These are phyloP conservation scores for Diadegma fenestrale DNA, from an alignment of 2,888 invertebrate genomes.

Conservation along the genomic window DNA sequence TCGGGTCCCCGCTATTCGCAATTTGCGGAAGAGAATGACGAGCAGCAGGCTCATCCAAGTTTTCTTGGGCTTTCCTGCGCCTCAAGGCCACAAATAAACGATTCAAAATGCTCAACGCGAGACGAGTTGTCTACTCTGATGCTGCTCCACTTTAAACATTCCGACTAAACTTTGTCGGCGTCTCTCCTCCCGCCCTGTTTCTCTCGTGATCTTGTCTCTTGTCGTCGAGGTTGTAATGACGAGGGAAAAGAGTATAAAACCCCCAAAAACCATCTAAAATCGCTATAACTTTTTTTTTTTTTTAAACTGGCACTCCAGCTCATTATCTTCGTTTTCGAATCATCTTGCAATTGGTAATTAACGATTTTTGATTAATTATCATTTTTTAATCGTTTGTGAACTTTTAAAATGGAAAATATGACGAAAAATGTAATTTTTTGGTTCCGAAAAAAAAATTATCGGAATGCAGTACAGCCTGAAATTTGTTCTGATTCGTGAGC, in stretches of 20 bases:
- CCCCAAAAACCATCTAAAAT: neutral
- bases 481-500: too few species aligned
- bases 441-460: too few species aligned
- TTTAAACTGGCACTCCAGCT: too few species aligned
- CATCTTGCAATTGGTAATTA: too few species aligned
- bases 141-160: slow-evolving; percentile 44
- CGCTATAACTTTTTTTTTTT: too few species aligned
- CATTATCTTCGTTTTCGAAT: too few species aligned
- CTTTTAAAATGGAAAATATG: too few species aligned
- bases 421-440: too few species aligned
- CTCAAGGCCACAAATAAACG: slow-evolving; percentile 39
- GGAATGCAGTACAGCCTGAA: too few species aligned
- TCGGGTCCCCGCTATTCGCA: neutral
- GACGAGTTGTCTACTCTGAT: slow-evolving; percentile 39
- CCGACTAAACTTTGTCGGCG: slow-evolving; percentile 13
- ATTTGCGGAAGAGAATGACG: neutral
- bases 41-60: neutral
- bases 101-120: slow-evolving; percentile 31
- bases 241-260: neutral
- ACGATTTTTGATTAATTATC: too few species aligned
- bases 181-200: neutral
- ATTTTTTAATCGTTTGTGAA: too few species aligned
- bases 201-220: neutral
- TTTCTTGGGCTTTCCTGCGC: slow-evolving; percentile 35
- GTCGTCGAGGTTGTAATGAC: neutral